Percentiles rank a stretch among this genome's conserved stretches.
Evolutionary conservation across 2,888 invertebrate genomes (phyloP).

Genomic region (Tribolium freemani): DNA sequence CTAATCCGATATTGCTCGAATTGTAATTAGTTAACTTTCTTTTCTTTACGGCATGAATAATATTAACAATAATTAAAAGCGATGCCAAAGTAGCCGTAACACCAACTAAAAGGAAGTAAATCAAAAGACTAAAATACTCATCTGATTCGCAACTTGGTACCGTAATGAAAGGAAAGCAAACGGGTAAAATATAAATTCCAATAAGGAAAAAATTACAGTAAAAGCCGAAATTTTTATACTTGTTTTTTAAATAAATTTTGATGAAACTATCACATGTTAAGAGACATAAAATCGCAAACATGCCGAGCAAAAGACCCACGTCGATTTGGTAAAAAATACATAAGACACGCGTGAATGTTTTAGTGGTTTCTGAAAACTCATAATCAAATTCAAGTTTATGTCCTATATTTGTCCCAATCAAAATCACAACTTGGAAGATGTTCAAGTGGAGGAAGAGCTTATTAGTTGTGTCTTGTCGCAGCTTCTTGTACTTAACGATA

Average conservation of each 20-base stretch:
- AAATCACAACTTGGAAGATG: neutral
- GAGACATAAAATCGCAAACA: neutral
- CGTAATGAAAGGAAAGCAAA: neutral
- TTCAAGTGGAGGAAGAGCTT: neutral
- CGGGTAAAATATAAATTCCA: neutral
- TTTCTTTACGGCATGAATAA: neutral
- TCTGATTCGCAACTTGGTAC: neutral
- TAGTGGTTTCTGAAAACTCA: neutral
- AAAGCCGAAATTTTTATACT: neutral
- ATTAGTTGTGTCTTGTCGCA: neutral
- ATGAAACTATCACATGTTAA: neutral
- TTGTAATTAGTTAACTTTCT: neutral
- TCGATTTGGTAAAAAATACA: no score
- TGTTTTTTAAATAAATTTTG: neutral
- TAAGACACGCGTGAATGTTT: no score
- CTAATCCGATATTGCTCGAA: neutral
- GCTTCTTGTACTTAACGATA: neutral
- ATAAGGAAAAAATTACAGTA: neutral
- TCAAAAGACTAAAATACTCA: neutral
- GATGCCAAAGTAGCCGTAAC: neutral
- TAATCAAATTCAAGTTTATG: neutral
- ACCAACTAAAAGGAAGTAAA: neutral
- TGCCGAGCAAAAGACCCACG: no score
- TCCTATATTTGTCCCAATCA: neutral
- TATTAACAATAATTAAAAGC: neutral